Base-by-base conservation (phyloP, 2,113 vertebrate species). In the Atlantisia rogersi region DNA sequence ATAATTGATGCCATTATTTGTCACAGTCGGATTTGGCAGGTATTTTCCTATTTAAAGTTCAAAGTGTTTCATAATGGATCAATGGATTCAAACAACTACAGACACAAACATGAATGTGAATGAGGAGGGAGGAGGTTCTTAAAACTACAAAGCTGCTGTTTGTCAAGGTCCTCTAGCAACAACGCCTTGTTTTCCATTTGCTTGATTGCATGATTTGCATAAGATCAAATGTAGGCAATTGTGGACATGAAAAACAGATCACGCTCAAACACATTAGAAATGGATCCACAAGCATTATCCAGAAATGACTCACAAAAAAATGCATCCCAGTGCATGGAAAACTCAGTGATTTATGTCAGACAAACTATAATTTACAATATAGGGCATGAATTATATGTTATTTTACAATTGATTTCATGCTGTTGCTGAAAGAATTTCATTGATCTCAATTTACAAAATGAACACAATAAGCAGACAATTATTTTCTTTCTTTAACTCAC, bases 391-490 rank as follows among this genome's bases (percentile, higher is more conserved):
- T 97, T 97, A 97, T 93, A 95, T 80, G 91, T 85, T 98, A 95
- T 97, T 98, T 98, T 97, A 95, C 70, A 70, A 99, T 94, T 98
- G 97, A 99, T 98, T 98, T 98, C 95, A 97, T 91, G 95, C 83
- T 97, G 81, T 65, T 97, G 94, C 96, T 98, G 94, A 65, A 97
- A 92, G 71, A 97, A 98, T 97, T 97, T 97, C 92, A 98, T 97
- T 97, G 97, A 98, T 98, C 95, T 97, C 95, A 96, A 84, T 97
- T 97, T 97, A 96, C 63, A 97, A 94, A 98, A 98, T 35, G 69
- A 97, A 97, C 78, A 90, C 62, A 94, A 92, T 96, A 97, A 98
- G 60, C 44, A 90, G 44, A 82, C 60, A 95, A 97, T 88, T 94
- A 92, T 95, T 97, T 97, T 95, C 31, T 92, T 97, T 84, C 44